phyloP scores from a whole-genome alignment of 2,113 vertebrate species.

The Neolamprologus devosi region DNA sequence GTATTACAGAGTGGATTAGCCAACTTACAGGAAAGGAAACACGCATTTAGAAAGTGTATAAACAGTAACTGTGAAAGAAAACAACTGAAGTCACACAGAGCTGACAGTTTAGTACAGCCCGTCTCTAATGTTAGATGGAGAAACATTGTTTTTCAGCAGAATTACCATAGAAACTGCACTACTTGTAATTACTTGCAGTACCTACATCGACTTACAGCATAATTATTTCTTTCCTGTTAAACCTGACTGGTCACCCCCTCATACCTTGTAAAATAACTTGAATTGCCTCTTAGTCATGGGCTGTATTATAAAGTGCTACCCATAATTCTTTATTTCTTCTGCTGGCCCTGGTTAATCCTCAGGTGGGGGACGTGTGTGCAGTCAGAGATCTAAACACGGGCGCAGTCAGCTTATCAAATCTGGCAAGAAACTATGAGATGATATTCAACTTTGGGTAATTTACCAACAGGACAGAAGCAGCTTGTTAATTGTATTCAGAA shows the following conservation, averaged over 20 bases:
- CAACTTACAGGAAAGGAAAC: not conserved
- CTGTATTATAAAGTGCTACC: fast-evolving
- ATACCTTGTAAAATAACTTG: not conserved
- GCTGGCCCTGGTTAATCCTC: not conserved
- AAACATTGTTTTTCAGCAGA: not conserved
- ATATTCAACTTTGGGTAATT: not conserved
- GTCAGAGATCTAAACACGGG: not conserved
- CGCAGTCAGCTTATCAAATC: not conserved
- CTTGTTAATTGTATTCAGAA: not conserved
- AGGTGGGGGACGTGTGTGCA: not conserved
- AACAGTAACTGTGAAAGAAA: not conserved
- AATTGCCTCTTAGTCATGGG: not conserved
- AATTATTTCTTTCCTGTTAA: not conserved
- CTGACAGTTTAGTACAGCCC: not conserved
- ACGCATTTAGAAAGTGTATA: not conserved
- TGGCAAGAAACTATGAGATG: not conserved
- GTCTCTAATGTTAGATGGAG: not conserved
- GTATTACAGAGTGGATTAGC: not conserved
- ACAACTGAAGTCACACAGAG: not conserved
- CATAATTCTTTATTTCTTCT: not conserved
- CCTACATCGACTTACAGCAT: not conserved
- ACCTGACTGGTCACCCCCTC: not conserved
- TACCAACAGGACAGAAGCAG: not conserved
- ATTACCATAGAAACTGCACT: not conserved
- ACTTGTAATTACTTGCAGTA: not conserved